phyloP scores from a whole-genome alignment of 2,888 invertebrate genomes.

The Eudemis profundana region DNA sequence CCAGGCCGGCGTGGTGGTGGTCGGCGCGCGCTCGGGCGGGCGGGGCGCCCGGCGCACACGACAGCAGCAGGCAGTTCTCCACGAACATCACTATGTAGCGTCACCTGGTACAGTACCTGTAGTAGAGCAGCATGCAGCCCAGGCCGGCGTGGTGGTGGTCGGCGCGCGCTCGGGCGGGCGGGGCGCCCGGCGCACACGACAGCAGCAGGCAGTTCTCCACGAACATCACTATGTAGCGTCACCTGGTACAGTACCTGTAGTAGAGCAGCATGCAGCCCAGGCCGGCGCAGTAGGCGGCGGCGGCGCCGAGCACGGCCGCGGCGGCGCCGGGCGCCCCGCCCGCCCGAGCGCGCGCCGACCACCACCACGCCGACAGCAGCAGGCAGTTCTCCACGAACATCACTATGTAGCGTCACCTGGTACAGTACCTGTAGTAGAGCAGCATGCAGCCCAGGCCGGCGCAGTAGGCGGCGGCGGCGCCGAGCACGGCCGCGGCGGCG shows the following conservation, averaged over 20 bases:
- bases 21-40: too few species aligned
- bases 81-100: too few species aligned
- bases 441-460: constrained; percentile 89
- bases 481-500: constrained; percentile 70
- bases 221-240: too few species aligned
- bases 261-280: constrained; percentile 89
- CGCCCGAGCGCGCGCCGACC: constrained; percentile 86
- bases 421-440: constrained; percentile 88
- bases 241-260: too few species aligned
- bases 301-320: constrained; percentile 80
- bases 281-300: constrained; percentile 85
- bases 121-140: constrained; percentile 89
- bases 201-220: too few species aligned
- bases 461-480: constrained; percentile 84
- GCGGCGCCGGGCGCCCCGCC: constrained; percentile 72
- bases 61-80: too few species aligned
- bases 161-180: constrained; percentile 75
- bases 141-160: constrained; percentile 86
- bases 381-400: too few species aligned
- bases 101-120: too few species aligned
- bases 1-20: too few species aligned
- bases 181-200: constrained; percentile 78
- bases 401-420: too few species aligned
- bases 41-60: too few species aligned
- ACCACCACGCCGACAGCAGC: too few species aligned